A percentile compares a stretch with the other conserved stretches of the same genome.
Conservation (phyloP, 2,797 vertebrate genomes). For the Adrianichthys oophorus region DNA sequence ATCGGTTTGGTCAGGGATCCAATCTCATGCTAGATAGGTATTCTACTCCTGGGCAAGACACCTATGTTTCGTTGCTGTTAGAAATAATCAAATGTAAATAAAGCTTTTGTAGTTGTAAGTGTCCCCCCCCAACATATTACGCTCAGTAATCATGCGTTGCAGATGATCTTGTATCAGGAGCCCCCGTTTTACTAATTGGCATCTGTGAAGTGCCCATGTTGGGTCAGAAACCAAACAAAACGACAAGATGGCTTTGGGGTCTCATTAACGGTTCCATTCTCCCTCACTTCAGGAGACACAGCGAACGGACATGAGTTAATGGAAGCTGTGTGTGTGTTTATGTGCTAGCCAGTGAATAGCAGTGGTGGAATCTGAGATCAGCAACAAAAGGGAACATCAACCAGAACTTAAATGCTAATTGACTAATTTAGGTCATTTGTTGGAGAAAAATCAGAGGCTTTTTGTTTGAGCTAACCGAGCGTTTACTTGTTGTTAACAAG, state of each 20-base stretch:
- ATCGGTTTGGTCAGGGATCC: too few species aligned
- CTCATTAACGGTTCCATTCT: slow-evolving; percentile 43
- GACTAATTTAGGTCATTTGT: slow-evolving; percentile 51
- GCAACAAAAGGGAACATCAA: slow-evolving; percentile 33
- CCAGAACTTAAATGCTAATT: slow-evolving; percentile 40
- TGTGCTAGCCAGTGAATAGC: slow-evolving; percentile 17
- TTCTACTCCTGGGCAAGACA: too few species aligned
- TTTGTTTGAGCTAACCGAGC: slow-evolving; percentile 41
- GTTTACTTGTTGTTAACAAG: slow-evolving; percentile 47
- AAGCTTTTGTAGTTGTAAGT: too few species aligned
- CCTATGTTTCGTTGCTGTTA: too few species aligned
- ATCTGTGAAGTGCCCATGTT: slow-evolving; percentile 23
- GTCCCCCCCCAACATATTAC: too few species aligned
- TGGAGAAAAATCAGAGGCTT: slow-evolving; percentile 42
- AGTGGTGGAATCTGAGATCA: slow-evolving; percentile 45
- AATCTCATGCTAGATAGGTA: too few species aligned
- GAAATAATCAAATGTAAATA: too few species aligned
- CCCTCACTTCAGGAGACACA: slow-evolving; percentile 29
- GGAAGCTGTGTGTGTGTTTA: slow-evolving; percentile 24
- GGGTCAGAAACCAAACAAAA: slow-evolving; percentile 28
- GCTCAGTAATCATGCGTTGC: too few species aligned
- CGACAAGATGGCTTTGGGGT: slow-evolving; percentile 14
- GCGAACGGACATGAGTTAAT: slow-evolving; percentile 34
- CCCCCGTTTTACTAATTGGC: slow-evolving; percentile 4
- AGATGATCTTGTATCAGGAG: not conserved